Base-by-base conservation (phyloP, 2,888 invertebrate species). In the Melanchra persicariae region DNA sequence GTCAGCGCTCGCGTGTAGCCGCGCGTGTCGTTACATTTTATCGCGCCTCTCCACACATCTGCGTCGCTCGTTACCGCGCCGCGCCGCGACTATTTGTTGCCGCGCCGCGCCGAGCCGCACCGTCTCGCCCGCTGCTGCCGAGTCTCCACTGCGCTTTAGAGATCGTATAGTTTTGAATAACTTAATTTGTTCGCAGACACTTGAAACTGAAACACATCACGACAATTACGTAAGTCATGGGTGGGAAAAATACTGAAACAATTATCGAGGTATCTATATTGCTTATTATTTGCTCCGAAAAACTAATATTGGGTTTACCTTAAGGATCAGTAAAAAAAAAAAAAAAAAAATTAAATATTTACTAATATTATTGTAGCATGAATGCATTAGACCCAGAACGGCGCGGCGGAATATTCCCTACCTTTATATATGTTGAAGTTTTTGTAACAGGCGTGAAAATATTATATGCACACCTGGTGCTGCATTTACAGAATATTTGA, bases 31-130 rank as follows among this genome's bases (percentile, higher is more conserved):
- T 91, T 87, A 90, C 90, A 84, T 87, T 90, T 91, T 87, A 91
- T 89, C 87, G 79, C 83, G 79, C 77, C 83, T 85, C 85, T 87
- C 86, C 85, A 86, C 91, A 90, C 91, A 90, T 90, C 88, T 91
- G 91, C 85, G 84, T 67, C 86, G 86, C 82, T 87, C 87, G 88
- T 88, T 86, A 87, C 81, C 79, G 72, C 70, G 66, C 69, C 77
- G 70, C 66, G 61, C 60, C 74, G 74, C 80, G 79, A 77, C 74
- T 76, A 65, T 82, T 82, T 76, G 81, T 43, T 79, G 78, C 57
- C 67, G 58, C 58, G 43, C 55, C 55, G 63, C 79, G 70, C 70
- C 70, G 62, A 55, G 69, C n/a, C 43, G 34, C 65, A 67, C 43
- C 22, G 26, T 37, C 51, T 66, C 79, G 55, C 70, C 75, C 60